These are phyloP conservation scores for Acanthosepion pharaonis DNA, from an alignment of 2,888 invertebrate species.

Conservation along the genomic window DNA sequence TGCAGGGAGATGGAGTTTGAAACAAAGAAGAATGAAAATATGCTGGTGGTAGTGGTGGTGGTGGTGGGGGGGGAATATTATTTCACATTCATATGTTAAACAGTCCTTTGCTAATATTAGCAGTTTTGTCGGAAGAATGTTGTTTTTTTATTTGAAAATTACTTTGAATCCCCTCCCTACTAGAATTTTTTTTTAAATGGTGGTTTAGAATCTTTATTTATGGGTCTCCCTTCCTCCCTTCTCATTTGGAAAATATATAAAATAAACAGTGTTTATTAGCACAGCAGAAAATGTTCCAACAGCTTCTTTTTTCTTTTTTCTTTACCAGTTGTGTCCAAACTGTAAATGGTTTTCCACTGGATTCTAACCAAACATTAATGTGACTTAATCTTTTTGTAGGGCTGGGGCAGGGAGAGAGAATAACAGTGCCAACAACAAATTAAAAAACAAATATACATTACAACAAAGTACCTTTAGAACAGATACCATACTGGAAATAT, in stretches of 20 bases:
- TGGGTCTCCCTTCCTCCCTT: not conserved
- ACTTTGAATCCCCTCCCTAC: not conserved
- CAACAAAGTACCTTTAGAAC: conserved; percentile 47
- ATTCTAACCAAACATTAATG: conserved; percentile 33
- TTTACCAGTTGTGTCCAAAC: not conserved
- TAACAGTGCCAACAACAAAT: conserved; percentile 25
- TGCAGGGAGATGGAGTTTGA: not conserved
- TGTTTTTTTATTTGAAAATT: not conserved
- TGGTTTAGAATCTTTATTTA: not conserved
- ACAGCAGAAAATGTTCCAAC: not conserved
- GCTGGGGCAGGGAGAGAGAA: not conserved
- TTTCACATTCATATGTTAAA: not conserved
- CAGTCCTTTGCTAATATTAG: not conserved
- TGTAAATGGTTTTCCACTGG: conserved; percentile 13
- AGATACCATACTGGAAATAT: conserved; percentile 43
- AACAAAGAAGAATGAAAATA: too few species aligned
- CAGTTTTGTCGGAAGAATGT: not conserved
- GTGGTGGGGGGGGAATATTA: too few species aligned
- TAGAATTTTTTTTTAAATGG: not conserved
- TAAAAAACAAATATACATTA: not conserved
- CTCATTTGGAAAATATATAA: conserved; percentile 13
- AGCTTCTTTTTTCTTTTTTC: not conserved
- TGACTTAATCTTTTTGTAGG: not conserved
- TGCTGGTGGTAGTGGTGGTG: too few species aligned
- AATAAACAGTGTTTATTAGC: not conserved